Evolutionary conservation across 1,140 invertebrate genomes (phyloP), one percentile per base, ranked within the genome.

Genomic region (Heliconius hewitsoni): DNA sequence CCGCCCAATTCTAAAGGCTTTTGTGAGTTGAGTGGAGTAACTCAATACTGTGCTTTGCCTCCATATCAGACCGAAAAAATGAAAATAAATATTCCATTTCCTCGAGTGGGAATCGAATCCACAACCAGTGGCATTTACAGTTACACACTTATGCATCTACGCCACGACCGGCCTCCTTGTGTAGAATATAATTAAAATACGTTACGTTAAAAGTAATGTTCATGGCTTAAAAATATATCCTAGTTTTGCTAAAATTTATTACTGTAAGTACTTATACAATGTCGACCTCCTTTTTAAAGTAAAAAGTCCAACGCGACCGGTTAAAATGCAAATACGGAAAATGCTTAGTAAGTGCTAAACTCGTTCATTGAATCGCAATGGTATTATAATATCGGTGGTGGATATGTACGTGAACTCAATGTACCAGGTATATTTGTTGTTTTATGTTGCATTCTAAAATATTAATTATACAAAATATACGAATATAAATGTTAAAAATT

Each of bases 261-360:
- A 66, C 60, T 66, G 23, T 66, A 66, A 66, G 27, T 27, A 66
- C 23, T 66, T 66, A 66, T 66, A 27, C 60, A 13, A 27, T 27
- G 60, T 30, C 60, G 60, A 66, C 60, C 60, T 66, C 60, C 60
- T 66, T 66, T 66, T 66, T 66, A 66, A 66, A 66, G 60, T 66
- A 66, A 66, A 66, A 66, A 66, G 60, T 30, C 60, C 11, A 66
- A 1, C 60, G 60, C 60, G 23, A 66, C 60, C 60, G 60, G 60
- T 66, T 66, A 27, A 66, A 66, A 66, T 66, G 60, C 60, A 66
- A 66, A 66, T 60, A 30, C 60, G 23, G 60, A 66, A 66, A 66
- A 66, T 30, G 23, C 60, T 66, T 66, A 66, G 60, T 66, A 60
- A 66, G 60, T 66, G 13, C 57, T 23, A 30, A 66, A 66, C 19